Evolutionary conservation across 2,888 invertebrate species (phyloP).

Genomic region (Cantharis lateralis): DNA sequence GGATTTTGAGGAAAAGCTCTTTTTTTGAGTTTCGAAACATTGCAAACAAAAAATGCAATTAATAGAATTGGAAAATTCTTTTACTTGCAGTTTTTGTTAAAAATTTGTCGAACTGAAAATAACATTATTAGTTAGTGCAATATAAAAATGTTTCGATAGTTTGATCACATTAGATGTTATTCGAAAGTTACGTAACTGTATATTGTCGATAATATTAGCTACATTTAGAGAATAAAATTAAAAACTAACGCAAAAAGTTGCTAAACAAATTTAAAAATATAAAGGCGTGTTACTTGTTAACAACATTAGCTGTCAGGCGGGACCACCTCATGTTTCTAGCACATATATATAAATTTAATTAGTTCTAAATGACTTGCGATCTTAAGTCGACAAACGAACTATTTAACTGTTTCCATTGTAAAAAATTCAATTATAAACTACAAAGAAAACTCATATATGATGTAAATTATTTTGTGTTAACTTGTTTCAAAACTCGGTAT

Average conservation of each 20-base stretch:
- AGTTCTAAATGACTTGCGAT: slow-evolving; percentile 54
- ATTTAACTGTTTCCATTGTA: slow-evolving; percentile 51
- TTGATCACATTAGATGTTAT: neutral
- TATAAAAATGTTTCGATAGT: neutral
- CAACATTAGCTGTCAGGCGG: slow-evolving; percentile 37
- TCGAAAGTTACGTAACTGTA: neutral
- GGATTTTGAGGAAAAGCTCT: no score
- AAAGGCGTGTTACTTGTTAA: slow-evolving; percentile 39
- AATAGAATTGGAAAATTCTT: no score
- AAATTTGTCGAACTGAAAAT: no score
- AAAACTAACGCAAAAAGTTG: neutral
- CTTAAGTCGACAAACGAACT: slow-evolving; percentile 47
- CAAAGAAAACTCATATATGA: slow-evolving; percentile 39
- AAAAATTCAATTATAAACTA: slow-evolving; percentile 54
- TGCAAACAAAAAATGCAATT: no score
- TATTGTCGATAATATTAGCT: neutral
- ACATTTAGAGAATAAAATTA: neutral
- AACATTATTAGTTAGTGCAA: neutral
- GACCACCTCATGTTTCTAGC: slow-evolving; percentile 43
- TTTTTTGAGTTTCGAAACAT: no score
- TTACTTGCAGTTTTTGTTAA: no score
- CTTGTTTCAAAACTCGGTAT: neutral
- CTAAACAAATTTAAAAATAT: neutral
- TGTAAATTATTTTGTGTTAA: slow-evolving; percentile 14
- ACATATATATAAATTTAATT: slow-evolving; percentile 54